Evolutionary conservation across 1,140 invertebrate genomes (phyloP).

Genomic region (Hylaeus anthracinus): DNA sequence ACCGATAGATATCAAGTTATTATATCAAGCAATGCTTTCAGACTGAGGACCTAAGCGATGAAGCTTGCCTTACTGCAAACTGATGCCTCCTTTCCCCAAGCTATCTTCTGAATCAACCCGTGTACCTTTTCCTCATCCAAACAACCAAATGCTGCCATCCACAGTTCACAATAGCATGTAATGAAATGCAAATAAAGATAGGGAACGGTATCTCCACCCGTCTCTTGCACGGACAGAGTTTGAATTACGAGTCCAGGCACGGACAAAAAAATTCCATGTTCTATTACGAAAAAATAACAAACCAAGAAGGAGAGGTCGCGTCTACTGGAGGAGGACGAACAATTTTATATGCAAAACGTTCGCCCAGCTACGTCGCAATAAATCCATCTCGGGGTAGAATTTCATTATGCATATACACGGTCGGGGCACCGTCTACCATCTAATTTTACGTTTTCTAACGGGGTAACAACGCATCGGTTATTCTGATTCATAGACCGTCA

Average conservation of each 20-base stretch:
- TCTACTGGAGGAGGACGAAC: background rate
- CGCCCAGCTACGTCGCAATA: constrained; percentile 54
- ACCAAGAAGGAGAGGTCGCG: background rate
- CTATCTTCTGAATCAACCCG: too few species aligned
- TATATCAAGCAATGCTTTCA: too few species aligned
- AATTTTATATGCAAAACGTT: constrained; percentile 59
- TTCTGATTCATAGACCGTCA: constrained; percentile 65
- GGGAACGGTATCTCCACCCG: background rate
- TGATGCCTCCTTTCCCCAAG: too few species aligned
- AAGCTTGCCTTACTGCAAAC: too few species aligned
- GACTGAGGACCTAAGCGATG: too few species aligned
- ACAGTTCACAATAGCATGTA: too few species aligned
- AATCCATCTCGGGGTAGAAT: constrained; percentile 58
- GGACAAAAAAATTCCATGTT: background rate
- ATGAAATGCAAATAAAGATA: too few species aligned
- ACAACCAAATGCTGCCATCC: too few species aligned
- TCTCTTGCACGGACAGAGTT: background rate
- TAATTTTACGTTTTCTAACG: constrained; percentile 61
- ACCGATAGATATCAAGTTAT: too few species aligned
- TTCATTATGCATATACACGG: constrained; percentile 59
- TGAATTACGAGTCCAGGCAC: too few species aligned
- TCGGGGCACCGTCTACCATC: constrained; percentile 45
- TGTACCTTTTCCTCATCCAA: too few species aligned
- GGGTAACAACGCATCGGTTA: constrained; percentile 38
- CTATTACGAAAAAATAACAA: background rate